Percentiles rank a stretch among this genome's conserved stretches.
Evolutionary conservation across 30 jellyfish, hydroid and myxozoan genomes (phyloP).

Genomic region (Aurelia aurita complex sp. Pacific): DNA sequence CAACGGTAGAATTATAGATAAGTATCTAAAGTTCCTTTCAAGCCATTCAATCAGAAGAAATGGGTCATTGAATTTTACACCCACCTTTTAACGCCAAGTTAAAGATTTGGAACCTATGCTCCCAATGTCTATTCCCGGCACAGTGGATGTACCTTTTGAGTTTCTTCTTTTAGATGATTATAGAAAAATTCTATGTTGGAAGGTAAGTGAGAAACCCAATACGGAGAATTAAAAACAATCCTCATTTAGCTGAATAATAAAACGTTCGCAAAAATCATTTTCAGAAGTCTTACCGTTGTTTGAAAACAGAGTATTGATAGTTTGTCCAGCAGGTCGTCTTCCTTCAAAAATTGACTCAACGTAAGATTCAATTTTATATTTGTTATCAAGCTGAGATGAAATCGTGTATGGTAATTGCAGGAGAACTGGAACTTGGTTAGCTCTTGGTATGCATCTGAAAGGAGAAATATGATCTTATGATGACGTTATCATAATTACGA

Average conservation of each 20-base stretch:
- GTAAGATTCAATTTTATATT: conserved; percentile 46
- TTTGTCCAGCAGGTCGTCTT: conserved; percentile 42
- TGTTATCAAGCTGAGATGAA: conserved; percentile 7
- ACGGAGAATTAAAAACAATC: neutral
- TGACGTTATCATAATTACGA: neutral
- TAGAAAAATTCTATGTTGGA: too few relatives aligned
- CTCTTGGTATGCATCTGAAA: conserved; percentile 63
- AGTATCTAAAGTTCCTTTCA: too few relatives aligned
- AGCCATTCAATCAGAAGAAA: too few relatives aligned
- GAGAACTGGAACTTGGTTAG: conserved; percentile 71
- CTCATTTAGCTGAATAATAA: neutral
- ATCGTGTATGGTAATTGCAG: conserved; percentile 37
- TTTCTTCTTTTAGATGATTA: too few relatives aligned
- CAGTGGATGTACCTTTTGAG: too few relatives aligned
- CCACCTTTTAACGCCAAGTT: too few relatives aligned
- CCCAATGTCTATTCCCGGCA: too few relatives aligned
- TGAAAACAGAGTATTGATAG: conserved; percentile 15
- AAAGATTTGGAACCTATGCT: too few relatives aligned
- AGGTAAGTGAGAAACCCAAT: neutral
- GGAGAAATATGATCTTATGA: neutral
- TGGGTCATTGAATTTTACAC: too few relatives aligned
- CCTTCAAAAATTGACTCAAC: conserved; percentile 60
- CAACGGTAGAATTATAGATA: too few relatives aligned
- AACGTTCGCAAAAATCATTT: neutral
- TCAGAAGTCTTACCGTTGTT: conserved; percentile 16